These are phyloP conservation scores for Deroplatys truncata DNA, from an alignment of 2,888 invertebrate genomes.

Conservation along the genomic window DNA sequence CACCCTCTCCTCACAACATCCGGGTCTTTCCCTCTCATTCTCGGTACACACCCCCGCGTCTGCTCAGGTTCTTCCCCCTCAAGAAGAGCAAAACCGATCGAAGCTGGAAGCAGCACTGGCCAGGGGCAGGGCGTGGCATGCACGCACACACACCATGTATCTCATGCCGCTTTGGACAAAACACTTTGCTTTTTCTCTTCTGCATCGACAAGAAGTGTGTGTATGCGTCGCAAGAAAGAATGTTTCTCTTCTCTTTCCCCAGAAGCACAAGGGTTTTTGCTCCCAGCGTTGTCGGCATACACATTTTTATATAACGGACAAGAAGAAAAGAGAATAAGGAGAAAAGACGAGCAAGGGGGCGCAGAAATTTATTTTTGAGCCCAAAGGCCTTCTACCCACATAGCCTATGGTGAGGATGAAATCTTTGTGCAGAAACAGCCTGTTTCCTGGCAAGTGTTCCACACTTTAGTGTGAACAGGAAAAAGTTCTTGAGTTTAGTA, in stretches of 20 bases:
- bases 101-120: neutral
- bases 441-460: neutral
- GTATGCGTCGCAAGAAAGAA: neutral
- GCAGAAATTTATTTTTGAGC: neutral
- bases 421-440: neutral
- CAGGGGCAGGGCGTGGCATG: conserved; percentile 12
- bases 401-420: neutral
- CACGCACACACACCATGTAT: neutral
- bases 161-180: neutral
- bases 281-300: neutral
- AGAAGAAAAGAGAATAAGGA: neutral
- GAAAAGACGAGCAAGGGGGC: neutral
- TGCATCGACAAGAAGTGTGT: neutral
- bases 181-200: conserved; percentile 8
- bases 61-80: neutral
- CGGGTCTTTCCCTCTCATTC: neutral
- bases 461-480: neutral
- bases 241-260: neutral
- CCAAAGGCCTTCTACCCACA: neutral
- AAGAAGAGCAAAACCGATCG: conserved; percentile 17
- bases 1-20: neutral
- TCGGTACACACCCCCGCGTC: neutral
- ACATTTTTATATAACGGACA: neutral
- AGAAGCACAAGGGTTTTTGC: neutral
- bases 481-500: neutral